Base-by-base conservation (phyloP, 2,888 invertebrate species). In the Dioctria rufipes region DNA sequence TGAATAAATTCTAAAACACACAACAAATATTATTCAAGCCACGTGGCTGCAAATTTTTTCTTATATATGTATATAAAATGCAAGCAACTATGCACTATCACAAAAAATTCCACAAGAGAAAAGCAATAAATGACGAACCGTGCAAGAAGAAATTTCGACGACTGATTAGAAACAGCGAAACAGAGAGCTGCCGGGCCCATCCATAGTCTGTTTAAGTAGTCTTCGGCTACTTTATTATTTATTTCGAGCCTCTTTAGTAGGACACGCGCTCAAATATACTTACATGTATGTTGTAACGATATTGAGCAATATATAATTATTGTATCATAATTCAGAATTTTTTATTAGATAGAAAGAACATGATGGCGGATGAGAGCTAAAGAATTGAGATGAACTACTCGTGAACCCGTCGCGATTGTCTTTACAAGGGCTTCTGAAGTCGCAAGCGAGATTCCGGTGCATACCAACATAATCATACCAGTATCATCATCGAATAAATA, bases 371-470 rank as follows among this genome's bases (percentile, higher is more conserved):
- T 58, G 73, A 73, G 42, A 60, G 73, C 73, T 58, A 58, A 58
- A 25, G 25, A 25, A 25, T 25, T 25, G 25, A 60, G 51, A 58
- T 73, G 60, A 73, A 73, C 73, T 73, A 60, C 42, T 73, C 54
- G 60, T 73, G 73, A 73, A 73, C 73, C 60, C 54, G 73, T 60
- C 73, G 73, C 73, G 58, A 69, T 69, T 51, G 43, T 69, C 69
- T 69, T 69, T 25, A 51, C 37, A 49, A 25, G 69, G 69, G 69
- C 49, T 51, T 69, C 69, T 69, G 69, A 2, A 69, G 51, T 69
- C 49, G 25, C 25, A 69, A 69, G 49, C 69, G 69, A 49, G 69
- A 69, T 69, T 69, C 69, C 69, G 51, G 69, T 69, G 43, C 25
- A 69, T 69, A 49, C 42, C 65, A 4, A 37, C 51, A 49, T 69